A percentile compares a stretch with the other conserved stretches of the same genome.
Conservation (phyloP, 2,797 vertebrate species). For the Tragopan temminckii region DNA sequence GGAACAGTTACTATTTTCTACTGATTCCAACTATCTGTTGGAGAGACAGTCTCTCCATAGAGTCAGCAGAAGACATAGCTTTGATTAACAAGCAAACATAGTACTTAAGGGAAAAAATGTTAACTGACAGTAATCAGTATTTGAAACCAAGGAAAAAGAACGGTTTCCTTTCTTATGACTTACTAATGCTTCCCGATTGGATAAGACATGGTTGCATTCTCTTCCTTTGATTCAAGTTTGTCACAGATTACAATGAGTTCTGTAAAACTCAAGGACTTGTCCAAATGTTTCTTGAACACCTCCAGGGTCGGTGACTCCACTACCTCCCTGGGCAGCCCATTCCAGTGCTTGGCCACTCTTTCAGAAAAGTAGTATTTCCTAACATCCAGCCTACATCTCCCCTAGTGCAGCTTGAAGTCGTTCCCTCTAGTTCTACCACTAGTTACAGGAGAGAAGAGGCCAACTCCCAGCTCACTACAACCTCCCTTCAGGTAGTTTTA, state of each 20-base stretch:
- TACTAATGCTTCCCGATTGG: not conserved
- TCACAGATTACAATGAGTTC: not conserved
- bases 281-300: no score
- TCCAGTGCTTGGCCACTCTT: no score
- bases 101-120: not conserved
- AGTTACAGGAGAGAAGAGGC: no score
- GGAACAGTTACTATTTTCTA: not conserved
- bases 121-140: not conserved
- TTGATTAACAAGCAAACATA: not conserved
- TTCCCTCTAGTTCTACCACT: no score
- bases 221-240: not conserved
- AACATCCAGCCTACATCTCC: no score
- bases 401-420: no score
- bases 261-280: not conserved
- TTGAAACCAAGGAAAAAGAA: not conserved
- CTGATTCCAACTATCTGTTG: not conserved
- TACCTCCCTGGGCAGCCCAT: no score
- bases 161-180: not conserved
- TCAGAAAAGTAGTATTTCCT: no score
- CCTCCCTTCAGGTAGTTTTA: no score
- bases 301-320: no score
- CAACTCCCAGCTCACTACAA: no score
- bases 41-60: not conserved
- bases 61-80: not conserved
- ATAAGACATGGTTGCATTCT: rapidly evolving